Conservation (phyloP, 1,140 invertebrate species). For the Latrodectus geometricus region DNA sequence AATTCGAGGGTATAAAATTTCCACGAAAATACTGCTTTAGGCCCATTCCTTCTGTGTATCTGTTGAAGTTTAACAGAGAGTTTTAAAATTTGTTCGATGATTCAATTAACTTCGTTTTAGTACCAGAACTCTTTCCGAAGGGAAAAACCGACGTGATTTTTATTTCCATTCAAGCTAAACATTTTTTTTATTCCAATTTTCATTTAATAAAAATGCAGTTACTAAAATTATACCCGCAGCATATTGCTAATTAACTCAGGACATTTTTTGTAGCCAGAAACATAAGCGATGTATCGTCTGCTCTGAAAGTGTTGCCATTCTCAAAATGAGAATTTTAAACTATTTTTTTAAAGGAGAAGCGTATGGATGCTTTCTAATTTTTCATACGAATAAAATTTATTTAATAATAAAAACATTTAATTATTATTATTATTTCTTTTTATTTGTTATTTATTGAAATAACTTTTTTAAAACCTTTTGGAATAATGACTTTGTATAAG, state of each 20-base stretch:
- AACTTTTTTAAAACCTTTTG: too few species aligned
- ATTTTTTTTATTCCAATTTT: not conserved
- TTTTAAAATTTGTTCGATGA: constrained; percentile 4
- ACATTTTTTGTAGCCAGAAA: not conserved
- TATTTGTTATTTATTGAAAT: too few species aligned
- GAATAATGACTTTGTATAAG: too few species aligned
- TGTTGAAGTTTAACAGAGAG: constrained; percentile 10
- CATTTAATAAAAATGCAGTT: not conserved
- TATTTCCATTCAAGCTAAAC: not conserved
- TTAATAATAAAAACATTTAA: too few species aligned
- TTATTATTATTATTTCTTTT: too few species aligned
- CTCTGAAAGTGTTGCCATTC: too few species aligned
- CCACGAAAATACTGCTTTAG: constrained; percentile 23
- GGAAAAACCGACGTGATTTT: not conserved
- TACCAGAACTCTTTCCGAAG: not conserved
- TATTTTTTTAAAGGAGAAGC: too few species aligned
- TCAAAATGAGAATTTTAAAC: too few species aligned
- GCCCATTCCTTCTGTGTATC: not conserved
- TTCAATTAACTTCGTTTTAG: constrained; percentile 14
- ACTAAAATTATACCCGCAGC: not conserved
- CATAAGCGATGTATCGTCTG: too few species aligned
- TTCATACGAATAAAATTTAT: too few species aligned
- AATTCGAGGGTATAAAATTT: not conserved
- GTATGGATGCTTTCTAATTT: too few species aligned
- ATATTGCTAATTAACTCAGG: not conserved